Conservation (phyloP, 2,113 vertebrate genomes). For the Etheostoma spectabile region DNA sequence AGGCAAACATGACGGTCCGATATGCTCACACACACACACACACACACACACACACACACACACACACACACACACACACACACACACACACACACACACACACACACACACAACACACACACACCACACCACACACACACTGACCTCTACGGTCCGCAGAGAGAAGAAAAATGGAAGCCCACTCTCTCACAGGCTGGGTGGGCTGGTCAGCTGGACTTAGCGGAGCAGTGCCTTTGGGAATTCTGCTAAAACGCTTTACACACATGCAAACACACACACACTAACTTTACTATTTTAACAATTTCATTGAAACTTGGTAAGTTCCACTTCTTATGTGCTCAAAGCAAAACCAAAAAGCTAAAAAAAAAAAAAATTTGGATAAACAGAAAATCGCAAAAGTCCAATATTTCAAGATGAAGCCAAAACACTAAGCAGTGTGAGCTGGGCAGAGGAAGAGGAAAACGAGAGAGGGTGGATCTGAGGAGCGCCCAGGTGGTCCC, state of each 20-base stretch:
- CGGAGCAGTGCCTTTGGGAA: constrained; percentile 69
- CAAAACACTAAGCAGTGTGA: neutral
- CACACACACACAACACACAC: constrained; percentile 37
- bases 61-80: constrained; percentile 34
- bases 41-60: constrained; percentile 11
- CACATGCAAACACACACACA: constrained; percentile 44
- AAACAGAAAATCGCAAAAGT: neutral
- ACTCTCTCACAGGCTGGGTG: constrained; percentile 83
- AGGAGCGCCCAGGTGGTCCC: constrained; percentile 79
- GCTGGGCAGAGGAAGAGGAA: neutral
- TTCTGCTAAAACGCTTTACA: constrained; percentile 76
- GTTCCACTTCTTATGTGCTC: neutral
- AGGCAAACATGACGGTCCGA: constrained; percentile 32
- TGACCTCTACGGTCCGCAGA: constrained; percentile 65
- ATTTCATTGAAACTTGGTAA: constrained; percentile 4
- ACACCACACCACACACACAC: constrained; percentile 31
- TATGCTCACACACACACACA: constrained; percentile 39
- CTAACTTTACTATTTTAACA: neutral
- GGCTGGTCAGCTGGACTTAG: constrained; percentile 78
- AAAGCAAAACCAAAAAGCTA: neutral
- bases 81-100: constrained; percentile 33
- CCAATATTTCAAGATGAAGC: neutral
- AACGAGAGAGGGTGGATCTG: constrained; percentile 27
- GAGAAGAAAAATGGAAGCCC: constrained; percentile 77
- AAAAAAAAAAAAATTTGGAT: neutral